A percentile compares a stretch with the other conserved stretches of the same genome.
phyloP scores from a whole-genome alignment of 2,113 vertebrate genomes.

The Scolopax mira region DNA sequence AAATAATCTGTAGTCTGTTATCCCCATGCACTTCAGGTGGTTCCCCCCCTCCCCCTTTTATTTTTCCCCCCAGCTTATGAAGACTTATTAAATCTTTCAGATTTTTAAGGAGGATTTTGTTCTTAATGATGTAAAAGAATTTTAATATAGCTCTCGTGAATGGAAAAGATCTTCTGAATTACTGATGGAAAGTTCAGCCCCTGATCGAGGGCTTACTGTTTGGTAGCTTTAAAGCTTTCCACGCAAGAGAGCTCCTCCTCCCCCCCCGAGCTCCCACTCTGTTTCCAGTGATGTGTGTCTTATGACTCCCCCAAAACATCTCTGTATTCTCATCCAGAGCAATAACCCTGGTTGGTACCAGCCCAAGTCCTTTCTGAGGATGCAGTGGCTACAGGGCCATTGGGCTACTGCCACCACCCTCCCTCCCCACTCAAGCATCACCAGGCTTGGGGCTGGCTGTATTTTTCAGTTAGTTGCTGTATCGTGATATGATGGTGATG shows the following conservation, averaged over 20 bases:
- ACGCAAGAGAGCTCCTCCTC: not conserved
- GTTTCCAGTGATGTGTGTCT: not conserved
- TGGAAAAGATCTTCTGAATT: not conserved
- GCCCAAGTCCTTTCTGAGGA: not conserved
- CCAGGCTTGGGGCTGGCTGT: not conserved
- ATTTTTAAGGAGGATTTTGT: not conserved
- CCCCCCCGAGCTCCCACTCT: not conserved
- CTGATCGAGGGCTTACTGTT: not conserved
- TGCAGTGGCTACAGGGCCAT: rapidly evolving
- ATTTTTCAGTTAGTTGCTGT: not conserved
- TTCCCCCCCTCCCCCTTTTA: too few relatives aligned
- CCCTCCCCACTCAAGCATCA: not conserved
- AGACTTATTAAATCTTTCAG: not conserved
- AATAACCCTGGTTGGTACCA: not conserved
- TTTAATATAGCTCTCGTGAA: not conserved
- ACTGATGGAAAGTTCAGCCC: not conserved
- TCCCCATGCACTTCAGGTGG: too few relatives aligned
- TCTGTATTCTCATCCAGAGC: not conserved
- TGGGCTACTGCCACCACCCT: not conserved
- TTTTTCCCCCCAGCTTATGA: not conserved
- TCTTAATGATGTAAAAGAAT: conserved; percentile 12
- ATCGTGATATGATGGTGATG: not conserved
- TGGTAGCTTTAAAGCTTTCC: not conserved
- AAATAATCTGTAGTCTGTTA: not conserved
- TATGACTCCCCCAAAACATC: not conserved